These are phyloP conservation scores for Cloeon dipterum DNA, from an alignment of 2,888 invertebrate species.

Conservation along the genomic window DNA sequence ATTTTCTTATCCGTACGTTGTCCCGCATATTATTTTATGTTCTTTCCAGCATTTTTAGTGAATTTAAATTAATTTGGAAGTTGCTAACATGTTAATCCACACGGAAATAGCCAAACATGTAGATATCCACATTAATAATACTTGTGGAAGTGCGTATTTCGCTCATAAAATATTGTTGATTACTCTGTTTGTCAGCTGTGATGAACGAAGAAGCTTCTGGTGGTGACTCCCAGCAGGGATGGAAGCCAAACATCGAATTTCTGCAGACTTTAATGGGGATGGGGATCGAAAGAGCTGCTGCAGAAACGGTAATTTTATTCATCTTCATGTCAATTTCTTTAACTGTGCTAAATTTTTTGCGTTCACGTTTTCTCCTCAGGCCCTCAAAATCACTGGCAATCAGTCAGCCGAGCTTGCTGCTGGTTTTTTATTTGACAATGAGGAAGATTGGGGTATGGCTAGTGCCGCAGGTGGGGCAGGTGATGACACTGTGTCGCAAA, in stretches of 20 bases:
- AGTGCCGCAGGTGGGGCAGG: slow-evolving; percentile 8
- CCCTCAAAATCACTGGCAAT: slow-evolving; percentile 19
- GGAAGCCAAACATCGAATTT: slow-evolving; percentile 12
- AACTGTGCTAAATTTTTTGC: background rate
- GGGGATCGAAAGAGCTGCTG: slow-evolving; percentile 11
- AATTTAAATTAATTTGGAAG: no score
- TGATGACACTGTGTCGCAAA: slow-evolving; percentile 5
- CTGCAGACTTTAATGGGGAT: slow-evolving; percentile 10
- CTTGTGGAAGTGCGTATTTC: no score
- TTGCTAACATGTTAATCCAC: no score
- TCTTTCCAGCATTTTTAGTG: no score
- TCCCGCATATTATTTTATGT: no score
- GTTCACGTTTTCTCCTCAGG: slow-evolving; percentile 11
- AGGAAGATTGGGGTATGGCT: slow-evolving; percentile 5
- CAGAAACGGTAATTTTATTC: slow-evolving; percentile 7
- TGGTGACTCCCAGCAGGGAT: slow-evolving; percentile 4
- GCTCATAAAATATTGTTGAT: no score
- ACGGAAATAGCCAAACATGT: no score
- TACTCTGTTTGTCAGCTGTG: no score
- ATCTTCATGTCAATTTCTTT: no score
- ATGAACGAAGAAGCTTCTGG: background rate
- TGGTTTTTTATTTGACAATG: slow-evolving; percentile 19
- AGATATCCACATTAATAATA: no score
- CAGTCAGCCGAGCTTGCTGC: slow-evolving; percentile 19
- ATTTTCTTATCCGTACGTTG: no score